Evolutionary conservation across 2,888 invertebrate species (phyloP).

Genomic region (Drosophila picticornis): DNA sequence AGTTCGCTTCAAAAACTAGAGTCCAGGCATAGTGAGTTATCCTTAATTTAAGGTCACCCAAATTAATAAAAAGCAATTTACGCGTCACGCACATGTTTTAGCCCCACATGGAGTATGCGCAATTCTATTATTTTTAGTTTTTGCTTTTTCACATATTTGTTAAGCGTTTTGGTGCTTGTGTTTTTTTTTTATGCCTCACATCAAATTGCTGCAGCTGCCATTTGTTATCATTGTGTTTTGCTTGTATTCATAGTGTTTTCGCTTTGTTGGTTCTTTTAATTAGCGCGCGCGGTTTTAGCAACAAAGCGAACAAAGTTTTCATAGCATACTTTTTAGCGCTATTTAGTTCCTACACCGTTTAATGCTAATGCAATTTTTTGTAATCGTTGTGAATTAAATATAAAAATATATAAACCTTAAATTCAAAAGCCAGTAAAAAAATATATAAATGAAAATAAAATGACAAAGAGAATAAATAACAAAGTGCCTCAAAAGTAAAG

Average conservation of each 20-base stretch:
- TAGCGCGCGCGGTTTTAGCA: slow-evolving; percentile 62
- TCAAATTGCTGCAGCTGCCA: slow-evolving; percentile 29
- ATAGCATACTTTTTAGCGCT: slow-evolving; percentile 56
- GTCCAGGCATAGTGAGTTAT: slow-evolving; percentile 16
- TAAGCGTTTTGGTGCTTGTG: not conserved
- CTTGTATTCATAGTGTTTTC: slow-evolving; percentile 48
- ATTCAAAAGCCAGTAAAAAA: slow-evolving; percentile 32
- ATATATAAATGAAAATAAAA: slow-evolving; percentile 28
- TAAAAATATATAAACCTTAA: slow-evolving; percentile 42
- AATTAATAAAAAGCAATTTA: slow-evolving; percentile 76
- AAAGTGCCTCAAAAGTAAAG: slow-evolving; percentile 53
- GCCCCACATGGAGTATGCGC: slow-evolving; percentile 58
- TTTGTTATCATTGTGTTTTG: slow-evolving; percentile 39
- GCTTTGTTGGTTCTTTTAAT: slow-evolving; percentile 67
- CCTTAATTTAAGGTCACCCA: slow-evolving; percentile 61
- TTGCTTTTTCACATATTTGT: not conserved
- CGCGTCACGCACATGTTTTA: slow-evolving; percentile 57
- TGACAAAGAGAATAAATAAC: slow-evolving; percentile 45
- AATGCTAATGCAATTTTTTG: slow-evolving; percentile 55
- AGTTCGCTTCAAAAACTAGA: slow-evolving; percentile 47
- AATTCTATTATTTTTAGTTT: slow-evolving; percentile 33
- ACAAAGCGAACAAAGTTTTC: slow-evolving; percentile 31
- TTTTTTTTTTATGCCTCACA: slow-evolving; percentile 9
- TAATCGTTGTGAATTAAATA: slow-evolving; percentile 43
- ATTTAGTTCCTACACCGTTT: slow-evolving; percentile 49